Evolutionary conservation across 2,113 vertebrate species (phyloP), one percentile per base, ranked within the genome.

Genomic region (Nannospalax galili): DNA sequence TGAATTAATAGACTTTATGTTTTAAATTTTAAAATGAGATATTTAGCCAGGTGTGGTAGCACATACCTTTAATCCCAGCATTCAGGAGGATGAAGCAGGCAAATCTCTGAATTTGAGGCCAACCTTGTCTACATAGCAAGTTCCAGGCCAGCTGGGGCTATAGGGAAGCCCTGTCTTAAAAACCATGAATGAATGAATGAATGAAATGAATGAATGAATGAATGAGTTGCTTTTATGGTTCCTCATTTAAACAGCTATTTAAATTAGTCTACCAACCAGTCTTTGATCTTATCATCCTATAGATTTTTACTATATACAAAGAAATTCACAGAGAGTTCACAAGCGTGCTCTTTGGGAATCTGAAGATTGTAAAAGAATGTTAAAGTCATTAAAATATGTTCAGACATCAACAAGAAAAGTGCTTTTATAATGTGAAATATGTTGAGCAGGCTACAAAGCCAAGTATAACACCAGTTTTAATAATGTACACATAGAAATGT

Each of bases 331-430:
- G 37, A 67, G 22, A 82, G 72, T 85, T 65, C 62, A 7, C n/a
- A 35, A 3, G 85, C 7, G 37, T 87, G 90, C 14, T 42, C 32
- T 77, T n/a, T n/a, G n/a, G 42, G 64, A 16, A 2, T 9, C 14
- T 5, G 64, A n/a, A 1, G 42, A 20, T 42, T 56, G 84, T 84
- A 19, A 78, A 90, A 80, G 79, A 37, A 17, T 37, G 2, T 12
- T 37, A 3, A 17, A 22, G 28, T 45, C 65, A 65, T 10, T 12
- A 4, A 65, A 67, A 30, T 28, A 4, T 22, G 26, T 52, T 52
- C 48, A 52, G 48, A n/a, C n/a, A n/a, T n/a, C n/a, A n/a, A n/a
- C 42, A 37, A 84, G 77, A 90, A 90, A 93, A 67, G 65, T 73
- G 8, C 17, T 78, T 35, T 56, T 52, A 3, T 56, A 74, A 26